Evolutionary conservation across 2,113 vertebrate genomes (phyloP).

Genomic region (Tachysurus vachellii): DNA sequence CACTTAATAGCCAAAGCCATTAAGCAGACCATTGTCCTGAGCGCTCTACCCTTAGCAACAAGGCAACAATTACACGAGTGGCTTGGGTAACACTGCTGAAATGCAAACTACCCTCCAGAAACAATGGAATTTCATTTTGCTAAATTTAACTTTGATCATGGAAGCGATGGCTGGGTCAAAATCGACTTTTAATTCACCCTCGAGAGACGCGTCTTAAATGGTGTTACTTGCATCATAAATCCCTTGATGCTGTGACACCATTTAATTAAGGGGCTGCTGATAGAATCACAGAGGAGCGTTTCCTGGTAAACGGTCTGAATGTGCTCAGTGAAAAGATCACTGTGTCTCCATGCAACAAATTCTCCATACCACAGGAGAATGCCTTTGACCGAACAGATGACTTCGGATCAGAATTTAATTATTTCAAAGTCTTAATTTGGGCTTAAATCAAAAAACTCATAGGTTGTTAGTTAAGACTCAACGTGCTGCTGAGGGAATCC

Average conservation of each 20-base stretch:
- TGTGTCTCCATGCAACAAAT: neutral
- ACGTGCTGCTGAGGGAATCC: neutral
- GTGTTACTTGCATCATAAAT: conserved; percentile 5
- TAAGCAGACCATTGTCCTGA: conserved; percentile 36
- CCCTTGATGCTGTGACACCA: conserved; percentile 19
- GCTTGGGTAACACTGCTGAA: neutral
- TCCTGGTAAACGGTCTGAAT: conserved; percentile 16
- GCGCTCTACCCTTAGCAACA: conserved; percentile 40
- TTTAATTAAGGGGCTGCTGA: conserved; percentile 39
- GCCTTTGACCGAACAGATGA: neutral
- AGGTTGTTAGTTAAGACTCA: neutral
- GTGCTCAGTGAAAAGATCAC: conserved; percentile 17
- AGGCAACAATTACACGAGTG: conserved; percentile 21
- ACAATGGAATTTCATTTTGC: neutral
- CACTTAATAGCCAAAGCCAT: conserved; percentile 37
- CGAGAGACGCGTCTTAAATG: neutral
- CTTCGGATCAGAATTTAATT: neutral
- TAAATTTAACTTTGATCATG: neutral
- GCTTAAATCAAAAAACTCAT: neutral
- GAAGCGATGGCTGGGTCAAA: neutral
- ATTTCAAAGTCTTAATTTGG: neutral
- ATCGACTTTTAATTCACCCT: conserved; percentile 17
- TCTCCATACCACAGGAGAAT: neutral
- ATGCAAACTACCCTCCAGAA: neutral
- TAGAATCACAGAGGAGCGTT: conserved; percentile 20